These are phyloP conservation scores for pig (Sus scrofa) DNA, from an alignment of 2,113 vertebrate species.

Conservation along the genomic window DNA sequence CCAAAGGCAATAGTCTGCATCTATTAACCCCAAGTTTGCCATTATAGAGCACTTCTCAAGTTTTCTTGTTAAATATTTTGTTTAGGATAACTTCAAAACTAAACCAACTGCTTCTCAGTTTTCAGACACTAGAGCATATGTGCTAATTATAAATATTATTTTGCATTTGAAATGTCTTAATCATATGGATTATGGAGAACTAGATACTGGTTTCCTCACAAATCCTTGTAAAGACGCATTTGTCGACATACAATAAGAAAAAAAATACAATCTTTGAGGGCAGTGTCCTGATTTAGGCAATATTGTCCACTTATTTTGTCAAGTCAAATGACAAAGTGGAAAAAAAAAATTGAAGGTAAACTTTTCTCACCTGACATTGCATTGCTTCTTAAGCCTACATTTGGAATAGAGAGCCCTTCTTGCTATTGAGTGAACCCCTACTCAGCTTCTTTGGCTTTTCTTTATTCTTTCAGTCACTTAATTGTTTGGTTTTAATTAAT, in stretches of 20 bases:
- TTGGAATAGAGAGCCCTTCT: background rate
- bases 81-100: background rate
- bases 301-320: background rate
- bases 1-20: no score
- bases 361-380: background rate
- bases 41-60: background rate
- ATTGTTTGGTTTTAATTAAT: background rate
- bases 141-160: background rate
- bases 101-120: background rate
- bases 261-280: background rate
- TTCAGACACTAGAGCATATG: background rate
- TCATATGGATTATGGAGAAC: background rate
- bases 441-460: background rate
- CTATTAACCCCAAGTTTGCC: no score
- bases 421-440: background rate
- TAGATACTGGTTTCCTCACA: background rate
- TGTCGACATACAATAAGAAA: background rate
- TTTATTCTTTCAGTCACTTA: background rate
- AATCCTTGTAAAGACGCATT: background rate
- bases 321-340: background rate
- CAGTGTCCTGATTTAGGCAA: background rate
- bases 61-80: background rate
- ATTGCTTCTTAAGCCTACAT: background rate
- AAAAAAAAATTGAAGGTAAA: background rate
- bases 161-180: background rate